phyloP scores from a whole-genome alignment of 2,797 vertebrate genomes.

The Myiotriccus ornatus region DNA sequence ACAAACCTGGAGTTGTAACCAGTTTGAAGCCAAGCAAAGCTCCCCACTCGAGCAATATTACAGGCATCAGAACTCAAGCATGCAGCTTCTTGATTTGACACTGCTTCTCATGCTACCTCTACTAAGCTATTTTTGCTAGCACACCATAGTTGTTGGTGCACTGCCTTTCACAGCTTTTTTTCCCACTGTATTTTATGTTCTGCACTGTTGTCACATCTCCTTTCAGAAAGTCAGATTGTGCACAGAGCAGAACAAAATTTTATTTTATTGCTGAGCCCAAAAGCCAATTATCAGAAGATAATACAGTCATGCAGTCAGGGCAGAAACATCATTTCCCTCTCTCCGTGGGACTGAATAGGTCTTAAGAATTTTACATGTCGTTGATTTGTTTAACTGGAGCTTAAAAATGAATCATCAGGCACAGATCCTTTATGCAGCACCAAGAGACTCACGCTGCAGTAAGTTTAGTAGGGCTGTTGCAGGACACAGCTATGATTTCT shows the following conservation, averaged over 20 bases:
- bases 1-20: background rate
- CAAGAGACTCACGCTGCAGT: background rate
- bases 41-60: background rate
- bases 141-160: background rate
- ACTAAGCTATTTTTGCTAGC: background rate
- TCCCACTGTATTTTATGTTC: background rate
- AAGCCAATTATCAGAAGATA: slow-evolving; percentile 34
- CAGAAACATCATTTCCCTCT: slow-evolving; percentile 15
- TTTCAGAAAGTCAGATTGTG: background rate
- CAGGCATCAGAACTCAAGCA: background rate
- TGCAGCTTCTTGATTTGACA: background rate
- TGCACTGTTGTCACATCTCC: background rate
- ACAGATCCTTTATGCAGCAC: background rate
- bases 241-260: background rate
- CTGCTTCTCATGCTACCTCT: background rate
- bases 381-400: slow-evolving; percentile 28
- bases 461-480: background rate
- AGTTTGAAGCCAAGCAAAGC: background rate
- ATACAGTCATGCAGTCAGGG: background rate
- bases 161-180: background rate
- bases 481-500: background rate
- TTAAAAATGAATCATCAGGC: background rate
- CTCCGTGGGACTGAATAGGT: background rate
- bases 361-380: slow-evolving; percentile 36
- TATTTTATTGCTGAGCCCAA: background rate